These are phyloP conservation scores for Pyrochroa serraticornis DNA, from an alignment of 2,888 invertebrate genomes.

Conservation along the genomic window DNA sequence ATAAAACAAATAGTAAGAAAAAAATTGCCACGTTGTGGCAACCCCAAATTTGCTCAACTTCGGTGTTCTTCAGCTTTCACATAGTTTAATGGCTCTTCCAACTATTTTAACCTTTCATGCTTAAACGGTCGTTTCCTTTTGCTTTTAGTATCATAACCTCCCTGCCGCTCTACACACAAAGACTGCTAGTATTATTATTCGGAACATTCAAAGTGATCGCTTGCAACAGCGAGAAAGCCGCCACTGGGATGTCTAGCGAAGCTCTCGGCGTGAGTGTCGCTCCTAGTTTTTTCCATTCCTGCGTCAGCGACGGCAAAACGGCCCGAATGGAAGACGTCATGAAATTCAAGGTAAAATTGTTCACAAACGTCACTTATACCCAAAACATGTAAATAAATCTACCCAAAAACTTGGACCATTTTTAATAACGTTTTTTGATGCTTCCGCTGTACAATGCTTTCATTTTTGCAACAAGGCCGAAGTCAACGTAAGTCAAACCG, in stretches of 20 bases:
- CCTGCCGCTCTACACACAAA: slow-evolving; percentile 88
- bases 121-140: slow-evolving; percentile 11
- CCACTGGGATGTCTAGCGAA: slow-evolving; percentile 94
- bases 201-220: slow-evolving; percentile 97
- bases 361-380: not conserved
- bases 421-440: slow-evolving; percentile 35
- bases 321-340: slow-evolving; percentile 96
- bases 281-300: slow-evolving; percentile 94
- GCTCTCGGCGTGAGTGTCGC: slow-evolving; percentile 95
- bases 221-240: slow-evolving; percentile 86
- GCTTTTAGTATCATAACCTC: slow-evolving; percentile 79
- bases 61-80: too few relatives aligned
- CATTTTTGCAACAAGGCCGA: slow-evolving; percentile 68
- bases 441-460: slow-evolving; percentile 59
- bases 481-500: slow-evolving; percentile 70
- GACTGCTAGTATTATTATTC: slow-evolving; percentile 91
- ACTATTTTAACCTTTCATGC: not conserved
- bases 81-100: too few relatives aligned
- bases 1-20: too few relatives aligned
- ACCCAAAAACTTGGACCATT: slow-evolving; percentile 4
- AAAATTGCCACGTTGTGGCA: too few relatives aligned
- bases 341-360: slow-evolving; percentile 80
- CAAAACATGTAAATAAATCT: not conserved
- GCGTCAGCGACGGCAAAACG: slow-evolving; percentile 92
- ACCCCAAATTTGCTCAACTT: too few relatives aligned